phyloP scores from a whole-genome alignment of 2,797 vertebrate genomes.

The Clarias pachynema region DNA sequence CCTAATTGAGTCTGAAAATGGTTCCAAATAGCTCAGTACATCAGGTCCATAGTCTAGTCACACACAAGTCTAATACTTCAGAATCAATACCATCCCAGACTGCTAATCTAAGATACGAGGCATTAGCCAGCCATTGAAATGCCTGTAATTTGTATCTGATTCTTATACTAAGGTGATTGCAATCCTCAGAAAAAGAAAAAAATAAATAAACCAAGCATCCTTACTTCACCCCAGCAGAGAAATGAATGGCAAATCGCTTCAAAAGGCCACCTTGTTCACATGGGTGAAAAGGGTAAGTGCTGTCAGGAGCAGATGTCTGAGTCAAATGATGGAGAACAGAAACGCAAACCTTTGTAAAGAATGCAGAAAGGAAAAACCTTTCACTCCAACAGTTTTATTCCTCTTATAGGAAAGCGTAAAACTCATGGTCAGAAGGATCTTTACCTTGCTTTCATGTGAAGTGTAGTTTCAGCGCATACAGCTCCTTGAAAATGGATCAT shows the following conservation, averaged over 20 bases:
- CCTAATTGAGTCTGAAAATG: neutral
- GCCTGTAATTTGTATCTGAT: slow-evolving; percentile 27
- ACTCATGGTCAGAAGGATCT: slow-evolving; percentile 53
- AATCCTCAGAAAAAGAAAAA: neutral
- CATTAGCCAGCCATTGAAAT: slow-evolving; percentile 38
- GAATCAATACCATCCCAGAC: slow-evolving; percentile 35
- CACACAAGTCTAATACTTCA: neutral
- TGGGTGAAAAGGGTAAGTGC: slow-evolving; percentile 34
- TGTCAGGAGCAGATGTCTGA: slow-evolving; percentile 34
- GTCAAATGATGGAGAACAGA: slow-evolving; percentile 31
- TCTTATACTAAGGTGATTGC: slow-evolving; percentile 32
- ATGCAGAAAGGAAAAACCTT: slow-evolving; percentile 44
- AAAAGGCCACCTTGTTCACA: slow-evolving; percentile 24
- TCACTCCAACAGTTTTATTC: slow-evolving; percentile 59
- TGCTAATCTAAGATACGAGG: slow-evolving; percentile 34
- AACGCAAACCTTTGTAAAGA: slow-evolving; percentile 1
- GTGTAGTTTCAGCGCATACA: slow-evolving; percentile 5
- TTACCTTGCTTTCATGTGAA: slow-evolving; percentile 48
- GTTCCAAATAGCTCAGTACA: neutral
- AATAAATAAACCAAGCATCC: slow-evolving; percentile 11
- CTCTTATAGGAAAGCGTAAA: slow-evolving; percentile 38
- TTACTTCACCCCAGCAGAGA: slow-evolving; percentile 17
- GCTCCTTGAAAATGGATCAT: neutral
- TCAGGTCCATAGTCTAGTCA: neutral
- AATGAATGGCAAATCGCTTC: slow-evolving; percentile 42